phyloP scores from a whole-genome alignment of 2,113 vertebrate species.

The Megalops atlanticus region DNA sequence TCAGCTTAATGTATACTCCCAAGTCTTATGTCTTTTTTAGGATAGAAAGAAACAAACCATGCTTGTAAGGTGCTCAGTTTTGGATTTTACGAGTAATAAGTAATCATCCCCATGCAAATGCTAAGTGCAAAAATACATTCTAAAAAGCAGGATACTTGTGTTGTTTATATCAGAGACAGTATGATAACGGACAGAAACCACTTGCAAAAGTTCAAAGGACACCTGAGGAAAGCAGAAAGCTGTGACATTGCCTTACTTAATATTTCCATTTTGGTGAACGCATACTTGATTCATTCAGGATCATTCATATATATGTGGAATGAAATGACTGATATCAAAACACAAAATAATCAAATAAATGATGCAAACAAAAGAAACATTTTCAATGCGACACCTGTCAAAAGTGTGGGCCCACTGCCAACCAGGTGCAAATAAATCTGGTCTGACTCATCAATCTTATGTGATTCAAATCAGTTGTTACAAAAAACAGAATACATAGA shows the following conservation, averaged over 20 bases:
- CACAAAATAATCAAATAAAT: neutral
- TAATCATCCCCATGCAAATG: slow-evolving; percentile 57
- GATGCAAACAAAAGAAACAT: neutral
- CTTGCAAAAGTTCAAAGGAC: slow-evolving; percentile 63
- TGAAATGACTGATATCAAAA: neutral
- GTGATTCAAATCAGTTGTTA: neutral
- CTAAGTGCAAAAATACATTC: slow-evolving; percentile 57
- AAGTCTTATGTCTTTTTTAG: neutral
- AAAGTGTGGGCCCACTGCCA: neutral
- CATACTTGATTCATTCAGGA: neutral
- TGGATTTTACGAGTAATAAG: slow-evolving; percentile 19
- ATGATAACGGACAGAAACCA: slow-evolving; percentile 48
- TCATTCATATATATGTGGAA: neutral
- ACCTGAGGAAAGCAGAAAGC: slow-evolving; percentile 65
- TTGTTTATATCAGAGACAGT: slow-evolving; percentile 59
- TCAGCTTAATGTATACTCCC: neutral
- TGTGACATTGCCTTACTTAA: slow-evolving; percentile 34
- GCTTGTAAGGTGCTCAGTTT: slow-evolving; percentile 42
- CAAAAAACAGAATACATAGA: neutral
- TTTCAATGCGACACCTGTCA: neutral
- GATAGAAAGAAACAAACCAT: slow-evolving; percentile 38
- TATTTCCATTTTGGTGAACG: slow-evolving; percentile 41
- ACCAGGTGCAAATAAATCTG: neutral
- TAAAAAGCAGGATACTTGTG: slow-evolving; percentile 51
- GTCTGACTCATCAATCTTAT: neutral